Conservation (phyloP, 2,888 invertebrate species). For the Dusona sp. region DNA sequence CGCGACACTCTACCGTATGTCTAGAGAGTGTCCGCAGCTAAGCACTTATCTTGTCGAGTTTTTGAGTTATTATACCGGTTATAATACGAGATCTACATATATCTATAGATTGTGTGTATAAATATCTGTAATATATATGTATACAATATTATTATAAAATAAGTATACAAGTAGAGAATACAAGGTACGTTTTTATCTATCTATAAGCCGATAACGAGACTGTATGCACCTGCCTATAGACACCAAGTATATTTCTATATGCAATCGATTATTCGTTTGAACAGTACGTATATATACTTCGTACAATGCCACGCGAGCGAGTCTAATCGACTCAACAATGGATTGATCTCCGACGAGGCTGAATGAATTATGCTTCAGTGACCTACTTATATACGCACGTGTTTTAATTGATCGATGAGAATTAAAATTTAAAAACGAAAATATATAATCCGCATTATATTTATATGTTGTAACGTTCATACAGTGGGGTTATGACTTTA, state of each 20-base stretch:
- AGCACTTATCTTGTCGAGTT: slow-evolving; percentile 12
- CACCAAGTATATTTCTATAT: background rate
- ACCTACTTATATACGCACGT: background rate
- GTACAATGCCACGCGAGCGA: background rate
- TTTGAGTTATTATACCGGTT: background rate
- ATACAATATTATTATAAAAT: slow-evolving; percentile 7
- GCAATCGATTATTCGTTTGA: slow-evolving; percentile 58
- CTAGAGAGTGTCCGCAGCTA: background rate
- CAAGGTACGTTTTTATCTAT: slow-evolving; percentile 36
- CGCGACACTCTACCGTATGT: background rate
- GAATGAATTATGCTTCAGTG: slow-evolving; percentile 6
- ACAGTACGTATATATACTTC: slow-evolving; percentile 9
- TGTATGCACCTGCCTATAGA: slow-evolving; percentile 34
- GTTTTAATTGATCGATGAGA: background rate
- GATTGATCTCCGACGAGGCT: background rate
- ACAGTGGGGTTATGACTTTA: background rate
- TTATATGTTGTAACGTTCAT: background rate
- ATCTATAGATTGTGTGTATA: background rate
- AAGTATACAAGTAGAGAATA: background rate
- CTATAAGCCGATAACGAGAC: slow-evolving; percentile 34
- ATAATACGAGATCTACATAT: background rate
- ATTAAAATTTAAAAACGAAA: background rate
- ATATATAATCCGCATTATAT: background rate
- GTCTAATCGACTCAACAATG: background rate
- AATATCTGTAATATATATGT: background rate